Conservation (phyloP, 2,888 invertebrate species). For the Osmoderma eremita region DNA sequence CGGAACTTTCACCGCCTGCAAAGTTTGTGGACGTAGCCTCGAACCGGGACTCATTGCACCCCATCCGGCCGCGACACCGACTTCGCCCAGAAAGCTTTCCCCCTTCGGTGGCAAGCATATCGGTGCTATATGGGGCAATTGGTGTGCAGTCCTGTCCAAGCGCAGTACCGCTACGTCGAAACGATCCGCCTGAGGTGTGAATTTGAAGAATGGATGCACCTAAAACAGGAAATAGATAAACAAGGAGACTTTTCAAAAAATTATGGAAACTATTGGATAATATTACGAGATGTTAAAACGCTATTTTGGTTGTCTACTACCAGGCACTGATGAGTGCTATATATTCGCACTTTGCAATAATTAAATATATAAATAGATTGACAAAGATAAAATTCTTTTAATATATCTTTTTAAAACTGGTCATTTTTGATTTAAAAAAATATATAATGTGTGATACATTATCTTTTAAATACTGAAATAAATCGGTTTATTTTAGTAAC, state of each 20-base stretch:
- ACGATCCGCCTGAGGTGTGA: constrained; percentile 91
- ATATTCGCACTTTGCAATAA: too few relatives aligned
- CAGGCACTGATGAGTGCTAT: too few relatives aligned
- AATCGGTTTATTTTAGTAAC: too few relatives aligned
- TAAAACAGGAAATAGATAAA: constrained; percentile 61
- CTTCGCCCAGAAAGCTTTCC: constrained; percentile 89
- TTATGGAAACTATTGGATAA: background rate
- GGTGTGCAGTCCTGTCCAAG: constrained; percentile 88
- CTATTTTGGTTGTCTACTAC: background rate
- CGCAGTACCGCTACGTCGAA: constrained; percentile 92
- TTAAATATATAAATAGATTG: too few relatives aligned
- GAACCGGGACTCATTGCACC: constrained; percentile 88
- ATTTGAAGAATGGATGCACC: constrained; percentile 91
- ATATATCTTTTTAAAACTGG: background rate
- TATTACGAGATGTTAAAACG: background rate
- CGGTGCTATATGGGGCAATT: constrained; percentile 90
- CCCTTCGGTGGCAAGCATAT: constrained; percentile 92
- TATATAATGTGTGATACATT: background rate
- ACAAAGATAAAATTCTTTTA: background rate
- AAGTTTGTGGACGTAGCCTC: constrained; percentile 84
- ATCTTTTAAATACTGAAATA: too few relatives aligned
- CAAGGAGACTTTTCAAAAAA: background rate
- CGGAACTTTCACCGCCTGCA: constrained; percentile 92
- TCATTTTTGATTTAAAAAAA: background rate
- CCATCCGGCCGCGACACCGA: constrained; percentile 94